Evolutionary conservation across 2,888 invertebrate species (phyloP).

Genomic region (Lydus trimaculatus): DNA sequence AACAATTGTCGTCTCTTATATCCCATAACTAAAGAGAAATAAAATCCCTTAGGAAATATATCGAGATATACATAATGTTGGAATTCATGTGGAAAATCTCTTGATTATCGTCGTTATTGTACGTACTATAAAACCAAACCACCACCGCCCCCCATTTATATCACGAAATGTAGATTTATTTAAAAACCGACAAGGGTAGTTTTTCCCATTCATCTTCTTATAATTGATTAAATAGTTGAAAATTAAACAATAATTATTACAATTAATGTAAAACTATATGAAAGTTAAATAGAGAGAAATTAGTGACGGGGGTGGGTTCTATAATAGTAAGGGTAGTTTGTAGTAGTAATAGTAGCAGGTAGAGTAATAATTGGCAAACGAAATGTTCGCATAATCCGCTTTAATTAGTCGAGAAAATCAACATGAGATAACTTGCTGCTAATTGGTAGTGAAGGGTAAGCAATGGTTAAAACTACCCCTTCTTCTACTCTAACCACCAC

Average conservation of each 20-base stretch:
- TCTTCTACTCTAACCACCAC: not conserved
- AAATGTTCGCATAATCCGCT: constrained; percentile 48
- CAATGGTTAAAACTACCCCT: not conserved
- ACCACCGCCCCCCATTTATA: not conserved
- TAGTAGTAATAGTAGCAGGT: not conserved
- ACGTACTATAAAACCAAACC: not conserved
- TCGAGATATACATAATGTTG: constrained; percentile 49
- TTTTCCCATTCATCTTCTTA: not conserved
- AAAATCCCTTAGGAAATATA: constrained; percentile 53
- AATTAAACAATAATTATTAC: not conserved
- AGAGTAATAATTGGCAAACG: constrained; percentile 47
- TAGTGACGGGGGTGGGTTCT: not conserved
- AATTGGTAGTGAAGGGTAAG: constrained; percentile 31
- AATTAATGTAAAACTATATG: not conserved
- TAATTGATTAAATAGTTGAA: not conserved
- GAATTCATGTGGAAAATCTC: constrained; percentile 58
- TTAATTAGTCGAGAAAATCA: constrained; percentile 58
- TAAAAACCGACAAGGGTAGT: not conserved
- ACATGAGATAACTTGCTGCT: constrained; percentile 46
- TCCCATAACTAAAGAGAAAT: not conserved
- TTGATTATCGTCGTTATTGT: constrained; percentile 46
- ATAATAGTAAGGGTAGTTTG: not conserved
- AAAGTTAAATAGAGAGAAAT: not conserved
- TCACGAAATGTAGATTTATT: not conserved
- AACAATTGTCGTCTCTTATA: not conserved